Base-by-base conservation (phyloP, 2,113 vertebrate genomes). In the Colossoma macropomum region DNA sequence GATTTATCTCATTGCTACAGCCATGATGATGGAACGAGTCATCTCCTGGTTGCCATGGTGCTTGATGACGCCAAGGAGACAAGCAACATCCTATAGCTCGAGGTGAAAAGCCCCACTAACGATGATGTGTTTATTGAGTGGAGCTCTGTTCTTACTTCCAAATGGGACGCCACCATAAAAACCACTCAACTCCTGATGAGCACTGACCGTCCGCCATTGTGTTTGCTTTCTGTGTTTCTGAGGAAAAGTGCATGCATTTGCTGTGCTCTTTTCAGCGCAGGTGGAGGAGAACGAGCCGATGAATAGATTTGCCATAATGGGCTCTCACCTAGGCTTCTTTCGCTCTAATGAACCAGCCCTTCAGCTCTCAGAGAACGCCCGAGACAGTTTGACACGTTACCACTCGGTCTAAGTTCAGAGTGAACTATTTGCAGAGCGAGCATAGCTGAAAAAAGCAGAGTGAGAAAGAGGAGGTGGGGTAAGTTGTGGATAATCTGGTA, bases 11-110 rank as follows among this genome's bases (percentile, higher is more conserved):
- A 25, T 62, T 62, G 1, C 69, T 76, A 59, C 66, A 60, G 48
- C 80, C 74, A 32, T 72, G 32, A 5, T 75, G 62, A 68, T 75
- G 72, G 30, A 75, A 17, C 50, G 17, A 17, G 50, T 52, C 15
- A 15, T 69, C 81, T 82, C 63, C 68, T 41, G 8, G 81, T 82
- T 82, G 81, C 73, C 50, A 82, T 74, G 12, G 73, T 1, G 32
- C 62, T 59, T 17, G 7, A 10, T 10, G 45, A 30, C 17, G 54
- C 63, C 54, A 34, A 76, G 28, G 72, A 82, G 73, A 41, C 62
- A 30, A 69, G 48, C 68, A 63, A 69, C 62, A 45, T 69, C 52
- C 66, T 59, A 45, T 56, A 41, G 73, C 63, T 76, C 19, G 50
- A 76, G 59, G 59, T 62, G n/a, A 62, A 25, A 62, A 82, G 72